Evolutionary conservation across 2,113 vertebrate species (phyloP).

Genomic region (Ophthalmolycus amberensis): DNA sequence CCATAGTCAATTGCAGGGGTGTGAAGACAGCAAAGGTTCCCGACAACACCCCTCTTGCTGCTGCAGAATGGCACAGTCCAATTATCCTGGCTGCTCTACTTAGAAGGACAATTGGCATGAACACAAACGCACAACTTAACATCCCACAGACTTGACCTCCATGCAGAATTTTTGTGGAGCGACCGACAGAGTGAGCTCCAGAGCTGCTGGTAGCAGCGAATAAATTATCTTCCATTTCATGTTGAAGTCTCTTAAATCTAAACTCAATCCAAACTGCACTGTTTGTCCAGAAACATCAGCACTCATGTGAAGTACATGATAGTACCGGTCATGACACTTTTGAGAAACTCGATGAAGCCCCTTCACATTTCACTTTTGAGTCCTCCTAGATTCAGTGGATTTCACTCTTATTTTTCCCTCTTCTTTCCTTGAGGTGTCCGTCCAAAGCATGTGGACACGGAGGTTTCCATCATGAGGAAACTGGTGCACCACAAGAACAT

Average conservation of each 20-base stretch:
- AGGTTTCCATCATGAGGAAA: constrained; percentile 83
- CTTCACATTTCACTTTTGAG: background rate
- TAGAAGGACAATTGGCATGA: background rate
- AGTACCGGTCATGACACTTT: background rate
- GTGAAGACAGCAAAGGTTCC: too few relatives aligned
- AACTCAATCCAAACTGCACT: background rate
- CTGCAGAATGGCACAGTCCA: too few relatives aligned
- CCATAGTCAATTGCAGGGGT: too few relatives aligned
- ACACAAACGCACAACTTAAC: background rate
- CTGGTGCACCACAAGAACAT: constrained; percentile 83
- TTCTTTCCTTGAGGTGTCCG: constrained; percentile 58
- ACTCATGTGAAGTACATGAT: background rate
- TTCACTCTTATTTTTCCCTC: background rate
- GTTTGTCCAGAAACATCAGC: background rate
- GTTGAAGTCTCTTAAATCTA: background rate
- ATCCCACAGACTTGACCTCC: background rate
- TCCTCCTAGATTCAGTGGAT: background rate
- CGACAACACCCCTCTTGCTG: too few relatives aligned
- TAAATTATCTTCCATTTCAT: background rate
- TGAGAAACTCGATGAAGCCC: background rate
- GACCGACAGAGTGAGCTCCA: background rate
- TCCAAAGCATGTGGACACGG: constrained; percentile 74
- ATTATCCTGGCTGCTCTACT: too few relatives aligned
- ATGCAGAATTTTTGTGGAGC: background rate
- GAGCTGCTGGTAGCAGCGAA: background rate